Evolutionary conservation across 2,797 vertebrate genomes (phyloP).

Genomic region (Micromesistius poutassou): DNA sequence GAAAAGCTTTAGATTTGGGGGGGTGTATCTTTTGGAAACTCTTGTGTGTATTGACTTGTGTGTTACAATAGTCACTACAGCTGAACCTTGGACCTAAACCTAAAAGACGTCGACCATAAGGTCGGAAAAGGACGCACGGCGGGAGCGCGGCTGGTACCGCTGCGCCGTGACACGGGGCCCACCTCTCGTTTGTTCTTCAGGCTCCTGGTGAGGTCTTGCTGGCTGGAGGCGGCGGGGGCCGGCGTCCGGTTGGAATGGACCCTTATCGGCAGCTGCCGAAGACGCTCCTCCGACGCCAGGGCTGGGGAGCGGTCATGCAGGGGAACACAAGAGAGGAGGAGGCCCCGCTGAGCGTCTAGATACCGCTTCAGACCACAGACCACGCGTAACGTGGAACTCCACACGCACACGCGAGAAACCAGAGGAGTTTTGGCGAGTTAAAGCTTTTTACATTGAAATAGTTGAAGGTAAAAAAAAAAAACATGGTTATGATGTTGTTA

Average conservation of each 20-base stretch:
- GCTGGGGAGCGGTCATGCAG: conserved; percentile 63
- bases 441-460: neutral
- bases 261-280: conserved; percentile 91
- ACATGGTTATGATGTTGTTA: neutral
- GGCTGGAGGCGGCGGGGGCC: conserved; percentile 87
- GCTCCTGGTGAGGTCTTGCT: conserved; percentile 91
- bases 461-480: neutral
- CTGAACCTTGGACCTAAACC: neutral
- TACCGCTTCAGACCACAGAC: neutral
- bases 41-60: too few species aligned
- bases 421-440: neutral
- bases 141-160: neutral
- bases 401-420: neutral
- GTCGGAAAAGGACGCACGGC: neutral
- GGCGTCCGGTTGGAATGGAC: conserved; percentile 88
- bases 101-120: neutral
- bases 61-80: neutral
- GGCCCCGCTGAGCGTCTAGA: neutral
- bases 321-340: conserved; percentile 16
- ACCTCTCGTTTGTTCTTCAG: conserved; percentile 89
- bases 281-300: conserved; percentile 93
- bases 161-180: conserved; percentile 27
- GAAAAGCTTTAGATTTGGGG: neutral
- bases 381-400: neutral
- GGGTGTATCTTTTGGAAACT: neutral